Evolutionary conservation across 2,888 invertebrate species (phyloP).

Genomic region (Leucoptera coffeella): DNA sequence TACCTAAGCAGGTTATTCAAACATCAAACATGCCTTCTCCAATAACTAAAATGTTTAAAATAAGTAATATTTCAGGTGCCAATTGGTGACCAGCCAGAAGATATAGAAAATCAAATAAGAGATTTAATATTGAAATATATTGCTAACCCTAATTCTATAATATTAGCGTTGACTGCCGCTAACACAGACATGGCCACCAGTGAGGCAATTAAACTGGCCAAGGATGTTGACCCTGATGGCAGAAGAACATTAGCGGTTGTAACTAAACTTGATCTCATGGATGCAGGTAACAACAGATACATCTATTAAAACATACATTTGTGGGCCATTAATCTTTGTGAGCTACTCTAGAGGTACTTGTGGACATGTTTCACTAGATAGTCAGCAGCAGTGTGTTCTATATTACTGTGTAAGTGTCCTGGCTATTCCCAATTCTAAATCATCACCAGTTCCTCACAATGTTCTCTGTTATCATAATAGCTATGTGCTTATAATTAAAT

Average conservation of each 20-base stretch:
- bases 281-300: no score
- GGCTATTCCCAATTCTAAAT: no score
- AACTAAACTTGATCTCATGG: constrained; percentile 99
- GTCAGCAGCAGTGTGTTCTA: no score
- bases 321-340: not conserved
- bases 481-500: not conserved
- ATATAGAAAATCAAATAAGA: constrained; percentile 92
- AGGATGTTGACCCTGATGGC: constrained; percentile 95
- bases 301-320: no score
- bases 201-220: constrained; percentile 93
- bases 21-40: no score
- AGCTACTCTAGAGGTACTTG: no score
- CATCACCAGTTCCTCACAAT: not conserved
- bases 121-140: constrained; percentile 86
- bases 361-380: no score
- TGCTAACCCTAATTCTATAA: constrained; percentile 95
- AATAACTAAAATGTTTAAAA: no score
- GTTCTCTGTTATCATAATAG: not conserved
- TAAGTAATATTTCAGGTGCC: constrained; percentile 58
- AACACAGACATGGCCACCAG: constrained; percentile 99
- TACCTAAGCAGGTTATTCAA: no score
- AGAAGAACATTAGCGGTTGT: constrained; percentile 94
- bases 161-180: constrained; percentile 94
- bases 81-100: constrained; percentile 97
- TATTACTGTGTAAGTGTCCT: not conserved